Conservation (phyloP, 2,888 invertebrate genomes). For the Ichneumoninae sp. region DNA sequence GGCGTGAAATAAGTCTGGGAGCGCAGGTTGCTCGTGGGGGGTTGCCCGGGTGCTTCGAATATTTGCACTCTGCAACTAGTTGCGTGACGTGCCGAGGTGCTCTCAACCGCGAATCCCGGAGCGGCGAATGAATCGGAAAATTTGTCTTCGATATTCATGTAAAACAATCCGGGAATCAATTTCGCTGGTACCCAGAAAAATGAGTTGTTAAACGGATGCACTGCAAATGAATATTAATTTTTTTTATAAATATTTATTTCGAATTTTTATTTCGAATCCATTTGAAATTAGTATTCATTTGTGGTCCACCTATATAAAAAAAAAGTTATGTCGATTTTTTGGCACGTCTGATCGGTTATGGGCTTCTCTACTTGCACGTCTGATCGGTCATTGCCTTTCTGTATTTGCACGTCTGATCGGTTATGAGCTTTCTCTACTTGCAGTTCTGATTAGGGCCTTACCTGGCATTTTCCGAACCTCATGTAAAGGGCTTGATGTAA, state of each 20-base stretch:
- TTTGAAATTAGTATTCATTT: background rate
- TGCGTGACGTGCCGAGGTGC: slow-evolving; percentile 76
- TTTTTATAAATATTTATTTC: no score
- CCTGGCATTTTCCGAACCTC: background rate
- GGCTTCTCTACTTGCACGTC: background rate
- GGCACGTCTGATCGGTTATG: background rate
- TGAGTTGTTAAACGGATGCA: background rate
- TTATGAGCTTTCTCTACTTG: background rate
- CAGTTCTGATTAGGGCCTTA: background rate
- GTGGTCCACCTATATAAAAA: background rate
- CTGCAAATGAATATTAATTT: background rate
- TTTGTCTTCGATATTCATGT: slow-evolving; percentile 19
- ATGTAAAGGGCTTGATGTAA: background rate
- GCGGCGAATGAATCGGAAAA: slow-evolving; percentile 65
- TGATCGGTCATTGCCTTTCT: no score
- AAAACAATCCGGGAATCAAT: background rate
- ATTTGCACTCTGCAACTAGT: slow-evolving; percentile 81
- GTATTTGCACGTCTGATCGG: background rate
- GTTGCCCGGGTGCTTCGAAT: slow-evolving; percentile 69
- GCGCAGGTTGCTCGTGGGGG: slow-evolving; percentile 68
- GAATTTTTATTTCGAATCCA: no score
- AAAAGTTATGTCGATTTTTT: background rate
- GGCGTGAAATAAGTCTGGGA: slow-evolving; percentile 80
- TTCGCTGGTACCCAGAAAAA: background rate
- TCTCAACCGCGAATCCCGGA: slow-evolving; percentile 73